These are phyloP conservation scores for Halocaridina rubra DNA, from an alignment of 2,888 invertebrate genomes.

Conservation along the genomic window DNA sequence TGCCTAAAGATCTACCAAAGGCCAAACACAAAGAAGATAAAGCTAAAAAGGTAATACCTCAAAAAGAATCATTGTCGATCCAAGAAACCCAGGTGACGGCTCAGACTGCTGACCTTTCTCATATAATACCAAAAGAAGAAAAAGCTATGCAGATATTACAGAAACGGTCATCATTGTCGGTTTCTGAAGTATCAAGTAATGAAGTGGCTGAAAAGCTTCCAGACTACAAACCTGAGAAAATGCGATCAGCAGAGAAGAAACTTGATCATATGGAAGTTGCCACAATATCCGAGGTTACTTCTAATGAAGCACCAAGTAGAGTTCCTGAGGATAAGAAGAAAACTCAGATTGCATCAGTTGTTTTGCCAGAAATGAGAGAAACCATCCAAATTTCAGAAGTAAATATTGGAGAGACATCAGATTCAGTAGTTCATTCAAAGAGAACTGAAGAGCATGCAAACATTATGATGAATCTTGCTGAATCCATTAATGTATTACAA, in stretches of 20 bases:
- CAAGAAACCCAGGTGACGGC: constrained; percentile 31
- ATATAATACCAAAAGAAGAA: constrained; percentile 54
- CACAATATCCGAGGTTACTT: constrained; percentile 25
- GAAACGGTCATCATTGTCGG: constrained; percentile 65
- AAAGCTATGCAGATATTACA: constrained; percentile 63
- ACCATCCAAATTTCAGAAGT: constrained; percentile 36
- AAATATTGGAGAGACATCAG: constrained; percentile 14
- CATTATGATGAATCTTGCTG: constrained; percentile 21
- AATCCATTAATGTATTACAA: constrained; percentile 38
- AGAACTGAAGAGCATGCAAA: constrained; percentile 26
- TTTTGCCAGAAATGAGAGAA: constrained; percentile 29
- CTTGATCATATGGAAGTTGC: constrained; percentile 38
- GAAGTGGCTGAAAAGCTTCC: constrained; percentile 41
- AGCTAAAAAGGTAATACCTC: constrained; percentile 43
- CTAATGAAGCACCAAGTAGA: constrained; percentile 35
- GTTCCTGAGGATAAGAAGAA: constrained; percentile 19
- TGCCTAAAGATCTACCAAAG: constrained; percentile 36
- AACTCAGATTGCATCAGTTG: constrained; percentile 15
- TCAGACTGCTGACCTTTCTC: constrained; percentile 23
- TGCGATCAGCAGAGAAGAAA: constrained; percentile 25
- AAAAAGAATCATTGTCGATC: constrained; percentile 43
- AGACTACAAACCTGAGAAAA: constrained; percentile 30
- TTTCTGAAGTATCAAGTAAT: constrained; percentile 63
- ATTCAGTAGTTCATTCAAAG: constrained; percentile 18
- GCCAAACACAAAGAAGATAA: constrained; percentile 39